Conservation (phyloP, 2,888 invertebrate species). For the Steinernema scapterisci region DNA sequence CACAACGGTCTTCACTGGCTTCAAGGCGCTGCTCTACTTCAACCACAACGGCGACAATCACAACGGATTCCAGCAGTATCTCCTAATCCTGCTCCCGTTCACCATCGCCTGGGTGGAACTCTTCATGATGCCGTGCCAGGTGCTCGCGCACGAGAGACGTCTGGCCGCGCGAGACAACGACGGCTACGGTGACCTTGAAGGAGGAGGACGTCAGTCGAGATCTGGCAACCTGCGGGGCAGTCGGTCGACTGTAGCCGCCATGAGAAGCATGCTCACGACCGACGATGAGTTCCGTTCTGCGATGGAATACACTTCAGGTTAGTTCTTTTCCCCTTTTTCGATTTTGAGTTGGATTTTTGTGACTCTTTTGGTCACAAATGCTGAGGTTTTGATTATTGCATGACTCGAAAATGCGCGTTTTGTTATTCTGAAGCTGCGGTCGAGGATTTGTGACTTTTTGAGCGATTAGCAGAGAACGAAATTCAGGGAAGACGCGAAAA, state of each 20-base stretch:
- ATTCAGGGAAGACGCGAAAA: too few relatives aligned
- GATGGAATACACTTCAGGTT: constrained; percentile 43
- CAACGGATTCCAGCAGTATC: constrained; percentile 47
- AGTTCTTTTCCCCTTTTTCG: not conserved
- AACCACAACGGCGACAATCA: constrained; percentile 44
- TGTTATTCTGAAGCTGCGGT: too few relatives aligned
- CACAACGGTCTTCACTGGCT: constrained; percentile 53
- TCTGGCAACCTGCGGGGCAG: constrained; percentile 11
- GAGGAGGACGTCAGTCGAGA: constrained; percentile 4
- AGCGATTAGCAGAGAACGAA: too few relatives aligned
- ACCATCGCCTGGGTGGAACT: constrained; percentile 60
- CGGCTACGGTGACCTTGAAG: not conserved
- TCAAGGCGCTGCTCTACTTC: constrained; percentile 55
- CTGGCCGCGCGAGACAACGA: constrained; percentile 20
- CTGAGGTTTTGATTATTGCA: too few relatives aligned
- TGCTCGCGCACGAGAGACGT: constrained; percentile 55
- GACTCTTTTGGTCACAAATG: too few relatives aligned
- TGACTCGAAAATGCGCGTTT: too few relatives aligned
- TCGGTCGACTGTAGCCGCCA: constrained; percentile 25
- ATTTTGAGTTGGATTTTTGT: too few relatives aligned
- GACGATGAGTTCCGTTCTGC: constrained; percentile 46
- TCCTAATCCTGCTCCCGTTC: constrained; percentile 57
- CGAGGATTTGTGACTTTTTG: too few relatives aligned
- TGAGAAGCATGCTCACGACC: constrained; percentile 26
- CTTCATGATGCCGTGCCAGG: constrained; percentile 62